These are phyloP conservation scores for Minunthozetes semirufus DNA, from an alignment of 2,888 invertebrate genomes.

Conservation along the genomic window DNA sequence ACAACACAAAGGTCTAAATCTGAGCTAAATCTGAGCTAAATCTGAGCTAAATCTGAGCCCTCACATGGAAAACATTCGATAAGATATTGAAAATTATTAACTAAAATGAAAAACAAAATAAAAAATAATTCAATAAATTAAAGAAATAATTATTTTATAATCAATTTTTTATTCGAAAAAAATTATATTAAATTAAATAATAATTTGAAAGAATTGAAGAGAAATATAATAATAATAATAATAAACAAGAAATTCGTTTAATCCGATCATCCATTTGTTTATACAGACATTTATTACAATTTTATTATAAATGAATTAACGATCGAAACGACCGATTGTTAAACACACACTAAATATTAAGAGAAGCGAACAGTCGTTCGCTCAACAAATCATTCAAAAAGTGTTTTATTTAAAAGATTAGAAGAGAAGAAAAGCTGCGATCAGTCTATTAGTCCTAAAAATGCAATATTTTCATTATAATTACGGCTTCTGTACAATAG, in stretches of 20 bases:
- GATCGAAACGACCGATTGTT: neutral
- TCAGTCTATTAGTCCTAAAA: conserved; percentile 7
- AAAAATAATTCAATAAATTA: too few relatives aligned
- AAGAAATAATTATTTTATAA: too few relatives aligned
- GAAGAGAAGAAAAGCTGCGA: conserved; percentile 8
- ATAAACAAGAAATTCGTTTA: neutral
- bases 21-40: too few relatives aligned
- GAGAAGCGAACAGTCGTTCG: neutral
- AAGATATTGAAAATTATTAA: too few relatives aligned
- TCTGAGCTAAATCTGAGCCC: too few relatives aligned
- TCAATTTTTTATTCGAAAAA: too few relatives aligned
- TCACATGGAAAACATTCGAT: too few relatives aligned
- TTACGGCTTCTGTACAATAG: conserved; percentile 24
- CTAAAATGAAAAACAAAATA: too few relatives aligned
- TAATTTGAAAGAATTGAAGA: too few relatives aligned
- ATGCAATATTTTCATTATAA: conserved; percentile 5
- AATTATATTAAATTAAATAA: too few relatives aligned
- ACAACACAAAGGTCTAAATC: too few relatives aligned
- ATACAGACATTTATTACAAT: conserved; percentile 13
- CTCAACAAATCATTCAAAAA: neutral
- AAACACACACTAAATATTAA: neutral
- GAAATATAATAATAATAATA: conserved; percentile 6
- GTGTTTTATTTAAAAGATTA: neutral
- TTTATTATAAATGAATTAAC: neutral
- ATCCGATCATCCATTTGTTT: conserved; percentile 14